phyloP scores from a whole-genome alignment of 2,797 vertebrate species.

The Chelon labrosus region DNA sequence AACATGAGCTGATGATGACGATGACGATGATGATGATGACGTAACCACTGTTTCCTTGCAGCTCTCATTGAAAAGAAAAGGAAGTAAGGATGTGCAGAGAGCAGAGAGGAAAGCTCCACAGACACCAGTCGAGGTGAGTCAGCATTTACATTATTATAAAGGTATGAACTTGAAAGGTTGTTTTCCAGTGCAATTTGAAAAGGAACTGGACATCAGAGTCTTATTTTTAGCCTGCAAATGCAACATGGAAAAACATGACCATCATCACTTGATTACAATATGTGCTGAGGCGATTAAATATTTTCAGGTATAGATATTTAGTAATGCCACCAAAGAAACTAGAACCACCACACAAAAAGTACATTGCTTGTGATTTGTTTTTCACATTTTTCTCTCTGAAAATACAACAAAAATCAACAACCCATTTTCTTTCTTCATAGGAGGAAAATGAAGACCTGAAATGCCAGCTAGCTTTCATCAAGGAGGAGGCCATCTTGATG shows the following conservation, averaged over 20 bases:
- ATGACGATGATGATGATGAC: conserved; percentile 50
- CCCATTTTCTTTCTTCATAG: conserved; percentile 70
- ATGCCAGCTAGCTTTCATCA: conserved; percentile 97
- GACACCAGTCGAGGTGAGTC: conserved; percentile 92
- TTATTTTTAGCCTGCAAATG: neutral
- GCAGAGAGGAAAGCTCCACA: conserved; percentile 92
- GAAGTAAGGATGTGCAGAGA: conserved; percentile 93
- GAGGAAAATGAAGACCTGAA: conserved; percentile 97
- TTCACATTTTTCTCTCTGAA: too few relatives aligned
- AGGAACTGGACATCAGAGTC: neutral
- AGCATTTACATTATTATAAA: conserved; percentile 33
- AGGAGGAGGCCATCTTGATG: conserved; percentile 97
- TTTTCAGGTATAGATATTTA: conserved; percentile 2
- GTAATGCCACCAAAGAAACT: neutral
- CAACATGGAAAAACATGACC: conserved; percentile 9
- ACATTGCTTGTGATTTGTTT: too few relatives aligned
- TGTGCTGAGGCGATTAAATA: conserved; percentile 6
- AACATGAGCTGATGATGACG: conserved; percentile 21
- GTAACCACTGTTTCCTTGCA: conserved; percentile 76
- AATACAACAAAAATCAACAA: conserved; percentile 6
- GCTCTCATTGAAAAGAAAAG: conserved; percentile 96
- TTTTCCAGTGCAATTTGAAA: conserved; percentile 23
- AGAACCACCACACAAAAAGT: neutral
- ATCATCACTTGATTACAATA: neutral
- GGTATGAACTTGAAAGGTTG: conserved; percentile 3